Evolutionary conservation across 2,888 invertebrate species (phyloP).

Genomic region (Anagyrus pseudococci): DNA sequence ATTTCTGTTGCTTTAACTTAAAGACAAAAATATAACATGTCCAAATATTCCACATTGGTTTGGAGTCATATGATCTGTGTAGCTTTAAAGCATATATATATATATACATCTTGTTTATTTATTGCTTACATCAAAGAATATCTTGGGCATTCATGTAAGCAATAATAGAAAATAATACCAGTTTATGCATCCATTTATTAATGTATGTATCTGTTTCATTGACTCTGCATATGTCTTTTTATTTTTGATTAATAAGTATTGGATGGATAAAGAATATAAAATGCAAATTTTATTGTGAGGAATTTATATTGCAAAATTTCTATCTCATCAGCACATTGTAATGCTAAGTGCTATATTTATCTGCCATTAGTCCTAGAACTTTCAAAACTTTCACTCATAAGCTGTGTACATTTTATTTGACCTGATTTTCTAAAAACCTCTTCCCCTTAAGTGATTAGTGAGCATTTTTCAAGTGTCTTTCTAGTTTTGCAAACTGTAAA

Average conservation of each 20-base stretch:
- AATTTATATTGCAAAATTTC: constrained; percentile 22
- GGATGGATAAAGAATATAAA: not conserved
- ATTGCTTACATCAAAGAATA: no score
- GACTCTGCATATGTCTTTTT: not conserved
- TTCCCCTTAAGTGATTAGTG: constrained; percentile 30
- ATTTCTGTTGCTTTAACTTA: no score
- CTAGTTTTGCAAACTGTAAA: constrained; percentile 11
- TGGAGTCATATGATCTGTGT: no score
- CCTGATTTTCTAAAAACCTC: constrained; percentile 43
- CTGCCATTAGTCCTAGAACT: constrained; percentile 43
- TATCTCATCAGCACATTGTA: constrained; percentile 21
- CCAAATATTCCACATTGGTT: no score
- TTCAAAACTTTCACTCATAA: constrained; percentile 49
- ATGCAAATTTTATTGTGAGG: constrained; percentile 7
- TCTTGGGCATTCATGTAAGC: no score
- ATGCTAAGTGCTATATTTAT: constrained; percentile 24
- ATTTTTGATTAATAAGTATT: not conserved
- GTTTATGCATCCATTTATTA: not conserved
- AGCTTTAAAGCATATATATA: no score
- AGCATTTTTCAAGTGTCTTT: constrained; percentile 34
- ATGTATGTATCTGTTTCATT: not conserved
- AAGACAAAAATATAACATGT: no score
- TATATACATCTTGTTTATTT: no score
- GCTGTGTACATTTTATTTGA: constrained; percentile 43
- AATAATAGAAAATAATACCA: no score